These are phyloP conservation scores for Acanthococcus lagerstroemiae DNA, from an alignment of 2,888 invertebrate genomes.

Conservation along the genomic window DNA sequence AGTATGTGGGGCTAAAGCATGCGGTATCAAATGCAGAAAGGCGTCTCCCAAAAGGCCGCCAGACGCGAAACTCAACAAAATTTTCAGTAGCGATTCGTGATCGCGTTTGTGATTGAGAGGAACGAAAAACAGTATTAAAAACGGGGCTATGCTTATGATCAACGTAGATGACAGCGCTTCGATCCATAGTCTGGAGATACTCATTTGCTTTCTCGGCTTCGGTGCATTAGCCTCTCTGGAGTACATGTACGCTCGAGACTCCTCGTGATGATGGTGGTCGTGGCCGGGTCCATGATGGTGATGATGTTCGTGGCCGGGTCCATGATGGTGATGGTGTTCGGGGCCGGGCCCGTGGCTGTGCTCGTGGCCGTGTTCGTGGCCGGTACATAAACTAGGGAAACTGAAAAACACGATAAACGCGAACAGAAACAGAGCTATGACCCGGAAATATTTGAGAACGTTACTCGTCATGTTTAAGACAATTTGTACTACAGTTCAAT, in stretches of 20 bases:
- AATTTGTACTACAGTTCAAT: no score
- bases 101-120: constrained; percentile 78
- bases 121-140: constrained; percentile 82
- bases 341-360: constrained; percentile 42
- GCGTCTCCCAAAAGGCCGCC: constrained; percentile 96
- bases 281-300: constrained; percentile 41
- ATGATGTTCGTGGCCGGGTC: constrained; percentile 43
- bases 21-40: constrained; percentile 96
- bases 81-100: constrained; percentile 76
- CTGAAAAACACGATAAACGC: constrained; percentile 26
- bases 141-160: constrained; percentile 89
- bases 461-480: constrained; percentile 15
- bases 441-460: constrained; percentile 10
- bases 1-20: constrained; percentile 61
- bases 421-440: constrained; percentile 9
- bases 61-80: constrained; percentile 84
- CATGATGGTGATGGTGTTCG: constrained; percentile 43
- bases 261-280: constrained; percentile 47
- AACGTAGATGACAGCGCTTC: constrained; percentile 83
- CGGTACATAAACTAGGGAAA: constrained; percentile 30
- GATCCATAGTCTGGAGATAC: constrained; percentile 50
- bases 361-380: constrained; percentile 46
- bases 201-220: constrained; percentile 6
- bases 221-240: constrained; percentile 57
- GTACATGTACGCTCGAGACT: constrained; percentile 72